phyloP scores from a whole-genome alignment of 2,888 invertebrate genomes.

The Zaprionus bogoriensis region DNA sequence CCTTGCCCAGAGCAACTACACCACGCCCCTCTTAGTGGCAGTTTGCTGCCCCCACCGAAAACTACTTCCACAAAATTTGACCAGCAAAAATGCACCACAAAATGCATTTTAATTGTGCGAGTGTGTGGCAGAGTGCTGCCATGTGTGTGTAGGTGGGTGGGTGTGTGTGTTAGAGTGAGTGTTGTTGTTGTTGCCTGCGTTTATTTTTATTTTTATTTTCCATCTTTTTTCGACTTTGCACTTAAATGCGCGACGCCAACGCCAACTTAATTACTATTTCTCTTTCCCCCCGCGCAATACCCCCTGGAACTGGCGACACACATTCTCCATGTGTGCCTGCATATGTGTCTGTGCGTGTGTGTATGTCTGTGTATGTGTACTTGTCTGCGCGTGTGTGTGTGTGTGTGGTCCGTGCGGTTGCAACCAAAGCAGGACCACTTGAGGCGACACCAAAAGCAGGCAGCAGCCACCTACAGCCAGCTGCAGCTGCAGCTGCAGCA shows the following conservation, averaged over 20 bases:
- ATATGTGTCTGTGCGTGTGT: conserved; percentile 6
- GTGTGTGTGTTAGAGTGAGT: conserved; percentile 6
- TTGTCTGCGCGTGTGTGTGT: conserved; percentile 17
- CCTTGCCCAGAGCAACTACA: no score
- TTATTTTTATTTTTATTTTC: neutral
- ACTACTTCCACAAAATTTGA: conserved; percentile 3
- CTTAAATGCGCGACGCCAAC: conserved; percentile 60
- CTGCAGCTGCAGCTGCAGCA: conserved; percentile 45
- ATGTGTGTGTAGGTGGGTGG: neutral
- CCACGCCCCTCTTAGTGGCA: neutral
- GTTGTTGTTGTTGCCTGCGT: conserved; percentile 27
- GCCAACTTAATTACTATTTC: conserved; percentile 75
- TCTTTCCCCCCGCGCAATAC: conserved; percentile 30
- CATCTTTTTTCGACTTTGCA: conserved; percentile 32
- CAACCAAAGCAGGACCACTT: conserved; percentile 80
- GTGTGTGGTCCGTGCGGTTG: conserved; percentile 53
- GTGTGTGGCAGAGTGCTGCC: neutral
- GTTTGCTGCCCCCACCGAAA: neutral
- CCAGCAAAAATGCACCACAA: conserved; percentile 29
- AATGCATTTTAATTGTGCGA: conserved; percentile 64
- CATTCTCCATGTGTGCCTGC: conserved; percentile 11
- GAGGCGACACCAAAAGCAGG: conserved; percentile 68
- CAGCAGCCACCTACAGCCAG: conserved; percentile 28
- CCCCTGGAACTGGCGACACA: conserved; percentile 35
- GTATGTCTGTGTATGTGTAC: conserved; percentile 5